Evolutionary conservation across 2,113 vertebrate species (phyloP).

Genomic region (Strix uralensis): DNA sequence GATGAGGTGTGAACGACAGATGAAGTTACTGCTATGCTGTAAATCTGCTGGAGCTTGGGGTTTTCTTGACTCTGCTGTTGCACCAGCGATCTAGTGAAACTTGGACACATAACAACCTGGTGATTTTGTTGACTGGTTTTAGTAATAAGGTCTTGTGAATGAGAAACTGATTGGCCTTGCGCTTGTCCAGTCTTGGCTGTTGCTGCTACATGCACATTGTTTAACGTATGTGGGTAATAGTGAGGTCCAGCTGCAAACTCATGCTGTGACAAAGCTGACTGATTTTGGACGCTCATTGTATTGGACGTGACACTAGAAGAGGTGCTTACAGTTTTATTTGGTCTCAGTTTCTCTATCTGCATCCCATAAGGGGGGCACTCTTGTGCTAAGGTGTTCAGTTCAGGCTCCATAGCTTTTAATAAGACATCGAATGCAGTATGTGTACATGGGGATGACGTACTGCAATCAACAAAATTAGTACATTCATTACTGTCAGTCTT

Average conservation of each 20-base stretch:
- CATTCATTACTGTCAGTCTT: constrained; percentile 74
- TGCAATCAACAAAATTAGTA: constrained; percentile 60
- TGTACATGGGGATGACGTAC: constrained; percentile 70
- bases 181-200: constrained; percentile 70
- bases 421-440: constrained; percentile 92
- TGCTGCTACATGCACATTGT: constrained; percentile 64
- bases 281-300: constrained; percentile 68
- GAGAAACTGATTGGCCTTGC: constrained; percentile 60
- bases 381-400: constrained; percentile 90
- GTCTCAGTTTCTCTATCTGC: constrained; percentile 77
- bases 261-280: constrained; percentile 71
- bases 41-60: constrained; percentile 80
- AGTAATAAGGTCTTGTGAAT: constrained; percentile 58
- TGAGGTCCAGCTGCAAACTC: constrained; percentile 78
- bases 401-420: constrained; percentile 97
- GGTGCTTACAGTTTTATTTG: constrained; percentile 69
- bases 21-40: constrained; percentile 77
- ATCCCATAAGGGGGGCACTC: constrained; percentile 76
- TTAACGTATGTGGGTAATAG: constrained; percentile 73
- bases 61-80: constrained; percentile 77
- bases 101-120: constrained; percentile 65
- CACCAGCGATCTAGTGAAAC: constrained; percentile 72
- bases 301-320: constrained; percentile 71
- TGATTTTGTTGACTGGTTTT: constrained; percentile 64
- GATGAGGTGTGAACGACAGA: constrained; percentile 78